These are phyloP conservation scores for Atractosteus spatula DNA, from an alignment of 2,113 vertebrate genomes.

Conservation along the genomic window DNA sequence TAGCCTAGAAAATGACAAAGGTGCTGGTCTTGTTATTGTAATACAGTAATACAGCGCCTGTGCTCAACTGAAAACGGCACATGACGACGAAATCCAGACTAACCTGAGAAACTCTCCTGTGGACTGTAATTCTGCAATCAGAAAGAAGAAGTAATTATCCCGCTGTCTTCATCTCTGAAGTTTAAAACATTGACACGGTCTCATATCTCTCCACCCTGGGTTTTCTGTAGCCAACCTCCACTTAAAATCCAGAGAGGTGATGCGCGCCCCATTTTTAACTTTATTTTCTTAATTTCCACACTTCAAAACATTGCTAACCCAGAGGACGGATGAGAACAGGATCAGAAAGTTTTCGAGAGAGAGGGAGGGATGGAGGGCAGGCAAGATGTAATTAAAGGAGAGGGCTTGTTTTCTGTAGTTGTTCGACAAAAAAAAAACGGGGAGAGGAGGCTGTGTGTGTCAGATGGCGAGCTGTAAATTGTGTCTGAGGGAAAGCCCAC, in stretches of 20 bases:
- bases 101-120: slow-evolving; percentile 19
- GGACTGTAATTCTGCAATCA: neutral
- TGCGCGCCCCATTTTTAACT: too few relatives aligned
- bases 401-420: slow-evolving; percentile 1
- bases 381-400: slow-evolving; percentile 5
- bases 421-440: neutral
- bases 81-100: slow-evolving; percentile 9
- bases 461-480: neutral
- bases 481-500: neutral
- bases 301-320: too few relatives aligned
- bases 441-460: neutral
- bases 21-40: too few relatives aligned
- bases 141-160: slow-evolving; percentile 7
- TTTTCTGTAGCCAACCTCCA: too few relatives aligned
- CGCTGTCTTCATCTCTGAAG: slow-evolving; percentile 13
- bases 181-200: too few relatives aligned
- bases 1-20: too few relatives aligned
- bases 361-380: neutral
- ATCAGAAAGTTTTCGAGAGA: neutral
- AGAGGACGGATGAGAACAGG: too few relatives aligned
- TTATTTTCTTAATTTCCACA: too few relatives aligned
- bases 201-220: too few relatives aligned
- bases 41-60: too few relatives aligned
- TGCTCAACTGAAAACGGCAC: too few relatives aligned
- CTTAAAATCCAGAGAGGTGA: too few relatives aligned